Percentiles rank a stretch among this genome's conserved stretches.
Conservation (phyloP, 2,113 vertebrate genomes). For the Hipposideros armiger region DNA sequence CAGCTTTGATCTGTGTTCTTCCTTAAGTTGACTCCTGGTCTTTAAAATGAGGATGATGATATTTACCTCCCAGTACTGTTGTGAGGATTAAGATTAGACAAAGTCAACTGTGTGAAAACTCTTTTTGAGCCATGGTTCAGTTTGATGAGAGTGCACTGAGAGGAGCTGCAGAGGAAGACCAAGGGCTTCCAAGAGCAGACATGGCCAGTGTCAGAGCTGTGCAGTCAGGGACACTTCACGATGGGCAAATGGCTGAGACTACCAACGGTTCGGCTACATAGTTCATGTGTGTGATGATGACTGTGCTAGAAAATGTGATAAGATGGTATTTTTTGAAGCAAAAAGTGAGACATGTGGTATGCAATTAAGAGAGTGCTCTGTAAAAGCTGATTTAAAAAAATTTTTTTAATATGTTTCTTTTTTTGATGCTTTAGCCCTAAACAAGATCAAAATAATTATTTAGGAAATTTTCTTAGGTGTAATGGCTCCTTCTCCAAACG, state of each 20-base stretch:
- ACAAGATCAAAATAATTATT: background rate
- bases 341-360: background rate
- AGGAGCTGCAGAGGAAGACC: background rate
- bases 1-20: background rate
- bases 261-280: accelerated
- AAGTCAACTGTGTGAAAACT: background rate
- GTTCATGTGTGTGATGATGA: background rate
- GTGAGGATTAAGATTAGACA: background rate
- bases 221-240: accelerated
- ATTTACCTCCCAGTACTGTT: background rate
- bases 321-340: background rate
- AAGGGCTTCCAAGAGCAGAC: background rate
- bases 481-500: background rate
- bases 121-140: background rate
- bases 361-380: background rate
- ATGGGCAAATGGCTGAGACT: accelerated
- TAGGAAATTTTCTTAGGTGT: background rate
- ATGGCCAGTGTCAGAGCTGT: background rate
- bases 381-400: background rate
- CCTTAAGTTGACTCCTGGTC: background rate
- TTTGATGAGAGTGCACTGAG: accelerated
- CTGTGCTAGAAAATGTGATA: background rate
- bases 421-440: background rate
- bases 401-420: background rate
- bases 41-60: background rate